Base-by-base conservation (phyloP, 2,797 vertebrate species). In the Megaceryle alcyon region DNA sequence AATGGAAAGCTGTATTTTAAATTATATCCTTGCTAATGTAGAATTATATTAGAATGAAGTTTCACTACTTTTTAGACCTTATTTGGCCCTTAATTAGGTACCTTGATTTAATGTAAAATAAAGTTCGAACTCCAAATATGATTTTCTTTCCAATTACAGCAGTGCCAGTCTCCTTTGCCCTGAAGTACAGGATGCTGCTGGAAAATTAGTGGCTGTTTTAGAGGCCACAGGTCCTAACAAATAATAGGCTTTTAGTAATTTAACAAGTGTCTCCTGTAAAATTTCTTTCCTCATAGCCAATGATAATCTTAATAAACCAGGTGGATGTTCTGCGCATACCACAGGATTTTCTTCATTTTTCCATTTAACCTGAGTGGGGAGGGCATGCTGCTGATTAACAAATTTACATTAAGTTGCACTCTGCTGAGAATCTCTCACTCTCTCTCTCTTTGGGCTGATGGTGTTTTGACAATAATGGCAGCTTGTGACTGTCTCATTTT, bases 1-100 rank as follows among this genome's bases (percentile, higher is more conserved):
- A 92, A 51, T 61, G 78, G 80, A 87, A 91, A 92, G 7, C 37
- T 78, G 39, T 57, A 85, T 86, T 92, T 92, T 57, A 82, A 95
- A 86, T 87, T 4, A 39, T 84, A 73, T 69, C 87, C 18, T 78
- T 85, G 70, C 57, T 90, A 85, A 61, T 68, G 28, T 31, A 61
- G 69, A 87, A 85, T 86, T 83, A 49, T 84, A 44, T 82, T 75
- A 76, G 59, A 81, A 53, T 59, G n/a, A 86, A 86, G 23, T 89
- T 88, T 76, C 28, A 31, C 37, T 61, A 23, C 33, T 88, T 96
- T 82, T 46, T 84, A 61, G 75, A 81, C 53, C 44, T 65, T 88
- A 53, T 64, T 94, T 93, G 49, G 51, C 59, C 48, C 89, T 88
- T 77, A 90, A 92, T 95, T 92, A 82, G 86, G 41, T 37, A 60